phyloP scores from a whole-genome alignment of 2,888 invertebrate genomes.

The Polydrusus pterygomalis region DNA sequence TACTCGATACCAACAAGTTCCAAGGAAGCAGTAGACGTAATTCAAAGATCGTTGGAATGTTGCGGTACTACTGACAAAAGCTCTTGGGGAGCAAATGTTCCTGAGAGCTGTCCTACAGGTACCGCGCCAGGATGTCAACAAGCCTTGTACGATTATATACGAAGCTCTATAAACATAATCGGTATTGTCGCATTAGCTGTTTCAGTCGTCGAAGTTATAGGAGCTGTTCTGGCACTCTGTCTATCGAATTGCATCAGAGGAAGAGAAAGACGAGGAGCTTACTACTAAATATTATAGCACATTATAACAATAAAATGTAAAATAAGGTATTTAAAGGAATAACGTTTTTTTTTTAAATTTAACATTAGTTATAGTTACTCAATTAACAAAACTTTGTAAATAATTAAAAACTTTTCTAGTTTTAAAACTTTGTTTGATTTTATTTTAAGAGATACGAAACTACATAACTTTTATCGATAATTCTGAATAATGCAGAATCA shows the following conservation, averaged over 20 bases:
- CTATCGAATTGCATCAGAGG: conserved; percentile 32
- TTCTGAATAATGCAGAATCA: no score
- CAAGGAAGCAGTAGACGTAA: conserved; percentile 15
- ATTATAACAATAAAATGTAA: not conserved
- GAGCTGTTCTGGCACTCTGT: conserved; percentile 33
- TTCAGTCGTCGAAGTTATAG: conserved; percentile 37
- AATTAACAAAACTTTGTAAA: no score
- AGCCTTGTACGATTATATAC: conserved; percentile 13
- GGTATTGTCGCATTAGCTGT: conserved; percentile 43
- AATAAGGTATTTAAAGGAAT: no score
- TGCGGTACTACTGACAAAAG: conserved; percentile 31
- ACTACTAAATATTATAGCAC: no score
- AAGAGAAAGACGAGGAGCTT: not conserved
- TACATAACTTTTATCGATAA: no score
- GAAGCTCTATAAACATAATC: conserved; percentile 29
- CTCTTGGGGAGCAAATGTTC: conserved; percentile 8
- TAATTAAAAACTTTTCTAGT: no score
- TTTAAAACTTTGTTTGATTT: no score
- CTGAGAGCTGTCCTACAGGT: conserved; percentile 27
- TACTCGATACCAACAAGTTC: not conserved
- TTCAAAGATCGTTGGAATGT: conserved; percentile 45
- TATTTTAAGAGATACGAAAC: no score
- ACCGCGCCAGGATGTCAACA: conserved; percentile 25
- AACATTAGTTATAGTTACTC: no score
- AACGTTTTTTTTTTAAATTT: no score